Evolutionary conservation across 1,140 invertebrate genomes (phyloP).

Genomic region (Euschistus heros): DNA sequence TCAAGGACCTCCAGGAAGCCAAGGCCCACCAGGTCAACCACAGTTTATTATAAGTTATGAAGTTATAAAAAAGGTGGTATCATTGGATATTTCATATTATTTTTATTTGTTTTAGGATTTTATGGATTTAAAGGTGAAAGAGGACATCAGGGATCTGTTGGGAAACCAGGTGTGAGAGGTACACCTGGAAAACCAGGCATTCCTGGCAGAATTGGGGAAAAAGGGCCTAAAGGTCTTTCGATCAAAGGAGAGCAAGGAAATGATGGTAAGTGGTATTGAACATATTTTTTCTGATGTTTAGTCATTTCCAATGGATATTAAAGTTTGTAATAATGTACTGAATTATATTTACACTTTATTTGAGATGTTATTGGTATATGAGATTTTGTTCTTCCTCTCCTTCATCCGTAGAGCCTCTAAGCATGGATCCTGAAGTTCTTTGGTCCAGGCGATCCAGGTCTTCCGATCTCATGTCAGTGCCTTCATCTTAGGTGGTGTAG

Average conservation of each 20-base stretch:
- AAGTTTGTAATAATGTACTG: no score
- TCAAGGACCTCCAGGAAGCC: constrained; percentile 49
- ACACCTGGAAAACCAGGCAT: constrained; percentile 57
- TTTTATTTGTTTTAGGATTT: constrained; percentile 8
- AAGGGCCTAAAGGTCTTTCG: constrained; percentile 25
- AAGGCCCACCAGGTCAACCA: constrained; percentile 41
- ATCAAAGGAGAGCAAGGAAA: constrained; percentile 20
- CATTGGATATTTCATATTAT: neutral
- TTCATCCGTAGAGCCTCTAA: no score
- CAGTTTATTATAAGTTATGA: no score
- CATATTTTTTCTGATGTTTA: no score
- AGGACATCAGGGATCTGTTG: constrained; percentile 52
- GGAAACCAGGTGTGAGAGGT: constrained; percentile 62
- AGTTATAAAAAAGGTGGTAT: neutral
- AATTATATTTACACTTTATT: no score
- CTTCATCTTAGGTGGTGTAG: no score
- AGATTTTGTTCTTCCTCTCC: no score
- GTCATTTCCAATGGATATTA: no score
- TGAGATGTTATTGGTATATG: no score
- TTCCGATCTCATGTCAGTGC: no score
- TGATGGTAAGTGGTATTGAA: constrained; percentile 9
- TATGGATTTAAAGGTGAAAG: constrained; percentile 12
- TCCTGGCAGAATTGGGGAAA: constrained; percentile 50
- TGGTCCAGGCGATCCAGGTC: no score
- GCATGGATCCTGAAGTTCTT: no score